phyloP scores from a whole-genome alignment of 2,888 invertebrate species.

The Phasia obesa region DNA sequence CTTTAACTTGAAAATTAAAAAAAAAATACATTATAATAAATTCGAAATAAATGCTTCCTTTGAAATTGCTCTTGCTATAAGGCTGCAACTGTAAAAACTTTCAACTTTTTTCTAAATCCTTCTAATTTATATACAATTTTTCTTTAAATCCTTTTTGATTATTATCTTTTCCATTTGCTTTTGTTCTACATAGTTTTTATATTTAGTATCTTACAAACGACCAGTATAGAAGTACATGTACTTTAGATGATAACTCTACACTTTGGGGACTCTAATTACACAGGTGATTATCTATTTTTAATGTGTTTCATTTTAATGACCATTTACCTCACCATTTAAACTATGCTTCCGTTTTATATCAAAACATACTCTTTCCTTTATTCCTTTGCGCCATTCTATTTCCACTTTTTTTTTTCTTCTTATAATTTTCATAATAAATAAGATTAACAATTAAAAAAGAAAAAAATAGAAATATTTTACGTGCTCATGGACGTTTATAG shows the following conservation, averaged over 20 bases:
- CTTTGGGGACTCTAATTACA: constrained; percentile 69
- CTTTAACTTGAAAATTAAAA: no score
- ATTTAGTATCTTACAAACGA: not conserved
- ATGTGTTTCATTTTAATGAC: constrained; percentile 67
- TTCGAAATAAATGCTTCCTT: not conserved
- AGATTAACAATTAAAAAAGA: constrained; percentile 14
- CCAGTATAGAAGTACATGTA: not conserved
- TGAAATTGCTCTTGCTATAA: not conserved
- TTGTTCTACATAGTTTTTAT: not conserved
- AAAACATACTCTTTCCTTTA: constrained; percentile 25
- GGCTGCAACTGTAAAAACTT: not conserved
- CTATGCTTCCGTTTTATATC: constrained; percentile 39
- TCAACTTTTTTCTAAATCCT: not conserved
- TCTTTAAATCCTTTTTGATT: not conserved
- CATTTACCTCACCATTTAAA: constrained; percentile 56
- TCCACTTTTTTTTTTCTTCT: not conserved
- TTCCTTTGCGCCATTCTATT: constrained; percentile 1
- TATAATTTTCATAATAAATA: constrained; percentile 19
- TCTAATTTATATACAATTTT: not conserved
- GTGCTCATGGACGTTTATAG: not conserved
- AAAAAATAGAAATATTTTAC: constrained; percentile 1
- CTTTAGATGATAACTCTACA: constrained; percentile 53
- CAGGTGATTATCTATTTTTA: constrained; percentile 70
- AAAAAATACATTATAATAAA: not conserved
- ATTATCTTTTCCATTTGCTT: not conserved